Conservation (phyloP, 2,113 vertebrate species). For the Nyctibius bracteatus region DNA sequence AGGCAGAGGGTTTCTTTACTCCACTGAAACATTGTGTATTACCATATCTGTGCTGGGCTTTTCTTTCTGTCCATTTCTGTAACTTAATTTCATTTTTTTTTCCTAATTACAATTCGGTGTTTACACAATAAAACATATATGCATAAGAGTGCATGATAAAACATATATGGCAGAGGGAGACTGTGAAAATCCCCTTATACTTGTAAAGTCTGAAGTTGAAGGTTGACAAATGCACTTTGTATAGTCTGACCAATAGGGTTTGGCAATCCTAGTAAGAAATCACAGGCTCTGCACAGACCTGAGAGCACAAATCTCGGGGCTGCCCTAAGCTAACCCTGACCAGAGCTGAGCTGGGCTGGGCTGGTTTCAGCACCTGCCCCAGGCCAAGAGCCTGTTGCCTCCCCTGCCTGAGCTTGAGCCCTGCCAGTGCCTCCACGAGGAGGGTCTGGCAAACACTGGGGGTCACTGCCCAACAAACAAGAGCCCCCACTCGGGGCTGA, state of each 20-base stretch:
- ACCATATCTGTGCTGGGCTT: background rate
- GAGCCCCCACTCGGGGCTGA: background rate
- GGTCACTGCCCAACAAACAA: fast-evolving
- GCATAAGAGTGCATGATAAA: background rate
- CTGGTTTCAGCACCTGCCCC: background rate
- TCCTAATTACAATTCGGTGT: background rate
- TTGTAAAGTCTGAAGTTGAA: background rate
- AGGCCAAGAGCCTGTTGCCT: too few relatives aligned
- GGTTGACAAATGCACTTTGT: background rate
- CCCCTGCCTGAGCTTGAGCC: background rate
- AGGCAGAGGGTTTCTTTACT: background rate
- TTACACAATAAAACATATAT: background rate
- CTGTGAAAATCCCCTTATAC: background rate
- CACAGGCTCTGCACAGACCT: background rate
- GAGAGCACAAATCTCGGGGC: fast-evolving
- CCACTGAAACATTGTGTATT: background rate
- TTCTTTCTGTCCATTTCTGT: background rate
- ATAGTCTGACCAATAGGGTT: background rate
- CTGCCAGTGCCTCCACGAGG: fast-evolving
- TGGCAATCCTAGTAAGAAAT: background rate
- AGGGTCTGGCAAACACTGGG: background rate
- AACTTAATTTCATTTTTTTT: background rate
- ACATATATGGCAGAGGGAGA: background rate
- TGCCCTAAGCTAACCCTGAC: background rate
- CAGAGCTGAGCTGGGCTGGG: background rate